Conservation (phyloP, 2,797 vertebrate species). For the Macropus fuliginosus region DNA sequence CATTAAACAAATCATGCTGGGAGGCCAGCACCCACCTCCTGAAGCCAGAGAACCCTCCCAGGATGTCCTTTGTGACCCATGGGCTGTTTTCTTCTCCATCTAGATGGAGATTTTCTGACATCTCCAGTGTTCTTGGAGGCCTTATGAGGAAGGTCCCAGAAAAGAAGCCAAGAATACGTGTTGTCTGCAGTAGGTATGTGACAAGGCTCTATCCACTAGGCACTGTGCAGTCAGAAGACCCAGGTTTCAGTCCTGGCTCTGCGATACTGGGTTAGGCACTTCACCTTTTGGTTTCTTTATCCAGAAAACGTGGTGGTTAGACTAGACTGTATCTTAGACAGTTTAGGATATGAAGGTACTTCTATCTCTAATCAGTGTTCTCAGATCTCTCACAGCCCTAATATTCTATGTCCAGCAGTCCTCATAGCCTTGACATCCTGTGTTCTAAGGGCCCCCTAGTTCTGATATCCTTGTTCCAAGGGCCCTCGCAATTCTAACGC, state of each 20-base stretch:
- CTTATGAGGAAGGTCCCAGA: slow-evolving; percentile 33
- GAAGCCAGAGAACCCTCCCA: slow-evolving; percentile 27
- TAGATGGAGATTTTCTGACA: not conserved
- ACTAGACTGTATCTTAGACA: not conserved
- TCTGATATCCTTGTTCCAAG: not conserved
- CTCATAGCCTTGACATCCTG: not conserved
- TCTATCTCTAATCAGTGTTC: not conserved
- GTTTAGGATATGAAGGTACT: not conserved
- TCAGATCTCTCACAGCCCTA: not conserved
- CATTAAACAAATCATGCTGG: slow-evolving; percentile 67
- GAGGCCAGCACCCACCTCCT: slow-evolving; percentile 57
- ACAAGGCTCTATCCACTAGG: not conserved
- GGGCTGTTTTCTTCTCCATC: not conserved
- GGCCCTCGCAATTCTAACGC: not conserved
- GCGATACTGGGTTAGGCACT: not conserved
- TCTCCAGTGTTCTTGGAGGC: not conserved
- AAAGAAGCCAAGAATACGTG: slow-evolving; percentile 51
- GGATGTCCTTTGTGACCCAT: not conserved
- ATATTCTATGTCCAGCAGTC: not conserved
- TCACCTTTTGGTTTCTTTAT: not conserved
- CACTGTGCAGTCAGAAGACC: not conserved
- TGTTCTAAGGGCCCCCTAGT: not conserved
- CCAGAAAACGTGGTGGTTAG: not conserved
- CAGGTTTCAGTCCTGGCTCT: not conserved
- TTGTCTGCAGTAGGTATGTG: slow-evolving; percentile 36